Conservation (phyloP, 1,140 invertebrate genomes). For the Planococcus citri region DNA sequence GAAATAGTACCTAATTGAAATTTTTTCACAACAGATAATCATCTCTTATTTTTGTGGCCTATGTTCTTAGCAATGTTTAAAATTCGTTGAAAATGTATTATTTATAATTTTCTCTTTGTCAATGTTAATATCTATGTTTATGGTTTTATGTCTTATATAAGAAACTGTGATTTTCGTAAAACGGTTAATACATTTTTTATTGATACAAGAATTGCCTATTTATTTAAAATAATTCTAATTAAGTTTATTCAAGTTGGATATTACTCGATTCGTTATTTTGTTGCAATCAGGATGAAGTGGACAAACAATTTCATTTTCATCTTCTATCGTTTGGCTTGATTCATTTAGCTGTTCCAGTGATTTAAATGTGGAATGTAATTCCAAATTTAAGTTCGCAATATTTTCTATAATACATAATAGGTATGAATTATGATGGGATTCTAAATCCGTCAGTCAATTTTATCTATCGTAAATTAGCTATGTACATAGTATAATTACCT, state of each 20-base stretch:
- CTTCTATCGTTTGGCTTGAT: too few relatives aligned
- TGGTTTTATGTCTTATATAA: background rate
- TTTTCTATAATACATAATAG: background rate
- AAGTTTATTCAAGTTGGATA: background rate
- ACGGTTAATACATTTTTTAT: background rate
- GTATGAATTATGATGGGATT: too few relatives aligned
- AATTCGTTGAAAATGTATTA: background rate
- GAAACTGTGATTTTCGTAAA: slow-evolving; percentile 16
- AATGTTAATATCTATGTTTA: background rate
- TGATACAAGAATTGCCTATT: background rate
- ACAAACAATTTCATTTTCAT: background rate
- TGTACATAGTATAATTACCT: background rate
- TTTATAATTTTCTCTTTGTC: background rate
- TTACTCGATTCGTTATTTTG: background rate
- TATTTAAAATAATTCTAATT: background rate
- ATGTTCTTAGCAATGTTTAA: background rate
- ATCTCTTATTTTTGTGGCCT: background rate
- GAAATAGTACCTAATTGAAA: too few relatives aligned
- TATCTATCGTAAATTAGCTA: background rate
- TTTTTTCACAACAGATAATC: too few relatives aligned
- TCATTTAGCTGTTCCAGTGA: background rate
- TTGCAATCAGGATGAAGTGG: background rate
- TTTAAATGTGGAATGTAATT: background rate
- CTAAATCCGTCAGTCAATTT: too few relatives aligned
- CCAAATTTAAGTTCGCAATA: background rate